Evolutionary conservation across 2,113 vertebrate genomes (phyloP).

Genomic region (Mandrillus leucophaeus): DNA sequence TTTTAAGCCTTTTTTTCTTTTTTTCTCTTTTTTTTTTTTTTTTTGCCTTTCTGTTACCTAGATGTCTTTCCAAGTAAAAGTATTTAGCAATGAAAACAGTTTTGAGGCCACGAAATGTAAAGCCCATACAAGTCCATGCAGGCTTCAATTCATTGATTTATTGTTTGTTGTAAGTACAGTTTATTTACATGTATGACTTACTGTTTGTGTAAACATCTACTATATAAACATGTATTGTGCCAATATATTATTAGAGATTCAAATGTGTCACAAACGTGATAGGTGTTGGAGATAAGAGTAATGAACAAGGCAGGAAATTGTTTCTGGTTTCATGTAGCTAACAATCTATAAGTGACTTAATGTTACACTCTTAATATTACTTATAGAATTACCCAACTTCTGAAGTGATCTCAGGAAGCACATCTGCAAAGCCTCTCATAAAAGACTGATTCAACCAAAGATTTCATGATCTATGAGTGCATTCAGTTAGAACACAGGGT

Average conservation of each 20-base stretch:
- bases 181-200: neutral
- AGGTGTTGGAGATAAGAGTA: neutral
- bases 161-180: neutral
- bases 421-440: neutral
- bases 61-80: neutral
- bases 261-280: neutral
- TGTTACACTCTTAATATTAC: neutral
- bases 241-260: slow-evolving; percentile 1
- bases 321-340: neutral
- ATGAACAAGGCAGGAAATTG: neutral
- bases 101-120: neutral
- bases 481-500: neutral
- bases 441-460: neutral
- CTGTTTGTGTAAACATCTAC: neutral
- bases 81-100: neutral
- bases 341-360: neutral
- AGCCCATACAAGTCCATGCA: neutral
- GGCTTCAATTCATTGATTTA: neutral
- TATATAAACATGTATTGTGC: neutral
- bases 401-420: neutral
- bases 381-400: neutral
- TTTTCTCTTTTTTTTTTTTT: too few relatives aligned
- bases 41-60: neutral
- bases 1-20: neutral
- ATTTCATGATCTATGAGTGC: neutral